These are phyloP conservation scores for Oncorhynchus nerka DNA, from an alignment of 2,113 vertebrate species.

Conservation along the genomic window DNA sequence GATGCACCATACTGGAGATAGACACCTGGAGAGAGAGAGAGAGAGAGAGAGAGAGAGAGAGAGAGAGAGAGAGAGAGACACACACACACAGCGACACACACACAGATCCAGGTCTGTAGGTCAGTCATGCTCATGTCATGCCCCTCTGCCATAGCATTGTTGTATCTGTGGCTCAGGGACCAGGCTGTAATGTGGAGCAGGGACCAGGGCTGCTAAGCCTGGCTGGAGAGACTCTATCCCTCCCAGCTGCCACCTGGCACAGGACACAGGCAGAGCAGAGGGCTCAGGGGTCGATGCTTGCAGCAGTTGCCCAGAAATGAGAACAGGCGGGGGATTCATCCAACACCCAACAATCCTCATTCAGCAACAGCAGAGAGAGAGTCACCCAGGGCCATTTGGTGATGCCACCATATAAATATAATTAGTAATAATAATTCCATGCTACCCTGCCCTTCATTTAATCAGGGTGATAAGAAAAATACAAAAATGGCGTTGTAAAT, in stretches of 20 bases:
- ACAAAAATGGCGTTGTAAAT: too few relatives aligned
- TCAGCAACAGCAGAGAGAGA: constrained; percentile 55
- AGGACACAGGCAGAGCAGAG: constrained; percentile 48
- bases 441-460: too few relatives aligned
- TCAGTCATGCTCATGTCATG: constrained; percentile 48
- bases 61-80: neutral
- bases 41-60: neutral
- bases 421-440: constrained; percentile 30
- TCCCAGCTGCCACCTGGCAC: constrained; percentile 81
- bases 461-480: too few relatives aligned
- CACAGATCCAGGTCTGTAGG: constrained; percentile 31
- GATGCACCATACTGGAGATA: neutral
- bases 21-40: neutral
- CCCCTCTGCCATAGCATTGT: constrained; percentile 31
- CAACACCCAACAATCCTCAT: constrained; percentile 64
- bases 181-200: constrained; percentile 44
- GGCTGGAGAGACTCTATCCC: constrained; percentile 66
- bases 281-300: constrained; percentile 58
- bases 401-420: constrained; percentile 32
- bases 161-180: constrained; percentile 50
- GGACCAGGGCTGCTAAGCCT: constrained; percentile 55
- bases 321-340: constrained; percentile 76
- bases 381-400: constrained; percentile 47
- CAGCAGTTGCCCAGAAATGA: constrained; percentile 64
- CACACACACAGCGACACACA: neutral